Percentiles rank a stretch among this genome's conserved stretches.
Evolutionary conservation across 2,797 vertebrate species (phyloP).

Genomic region (Rhynchonycteris naso): DNA sequence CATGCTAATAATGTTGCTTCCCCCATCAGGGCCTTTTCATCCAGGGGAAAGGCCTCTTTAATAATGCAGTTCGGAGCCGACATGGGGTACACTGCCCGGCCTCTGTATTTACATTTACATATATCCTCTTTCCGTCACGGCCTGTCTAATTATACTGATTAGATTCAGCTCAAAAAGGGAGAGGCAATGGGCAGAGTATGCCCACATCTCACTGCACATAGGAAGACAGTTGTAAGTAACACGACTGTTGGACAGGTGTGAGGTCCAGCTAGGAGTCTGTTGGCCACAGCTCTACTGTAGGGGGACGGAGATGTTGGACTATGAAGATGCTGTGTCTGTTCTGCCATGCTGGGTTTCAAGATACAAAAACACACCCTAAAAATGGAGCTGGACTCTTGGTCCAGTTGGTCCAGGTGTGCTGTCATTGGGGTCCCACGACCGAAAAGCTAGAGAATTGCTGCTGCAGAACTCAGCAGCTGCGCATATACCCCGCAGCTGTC

Average conservation of each 20-base stretch:
- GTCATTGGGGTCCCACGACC: background rate
- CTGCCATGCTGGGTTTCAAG: conserved; percentile 34
- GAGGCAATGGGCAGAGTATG: background rate
- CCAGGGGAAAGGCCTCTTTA: conserved; percentile 13
- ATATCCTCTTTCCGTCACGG: background rate
- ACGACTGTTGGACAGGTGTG: background rate
- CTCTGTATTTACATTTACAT: conserved; percentile 33
- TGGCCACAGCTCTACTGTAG: background rate
- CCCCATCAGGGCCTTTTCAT: conserved; percentile 56
- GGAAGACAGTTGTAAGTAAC: conserved; percentile 23
- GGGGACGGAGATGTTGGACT: background rate
- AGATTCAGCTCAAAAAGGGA: conserved; percentile 7
- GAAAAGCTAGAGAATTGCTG: background rate
- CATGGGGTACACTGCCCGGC: conserved; percentile 24
- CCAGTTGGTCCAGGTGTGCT: conserved; percentile 14
- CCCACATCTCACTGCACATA: background rate
- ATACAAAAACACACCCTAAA: background rate
- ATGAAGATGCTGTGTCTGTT: background rate
- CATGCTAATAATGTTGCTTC: conserved; percentile 71
- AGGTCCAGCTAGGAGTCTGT: background rate
- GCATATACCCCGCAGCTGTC: conserved; percentile 45
- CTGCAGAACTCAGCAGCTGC: conserved; percentile 20
- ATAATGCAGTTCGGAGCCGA: conserved; percentile 54
- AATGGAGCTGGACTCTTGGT: background rate
- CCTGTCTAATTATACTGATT: conserved; percentile 1